Evolutionary conservation across 1,140 invertebrate genomes (phyloP).

Genomic region (Araneus ventricosus): DNA sequence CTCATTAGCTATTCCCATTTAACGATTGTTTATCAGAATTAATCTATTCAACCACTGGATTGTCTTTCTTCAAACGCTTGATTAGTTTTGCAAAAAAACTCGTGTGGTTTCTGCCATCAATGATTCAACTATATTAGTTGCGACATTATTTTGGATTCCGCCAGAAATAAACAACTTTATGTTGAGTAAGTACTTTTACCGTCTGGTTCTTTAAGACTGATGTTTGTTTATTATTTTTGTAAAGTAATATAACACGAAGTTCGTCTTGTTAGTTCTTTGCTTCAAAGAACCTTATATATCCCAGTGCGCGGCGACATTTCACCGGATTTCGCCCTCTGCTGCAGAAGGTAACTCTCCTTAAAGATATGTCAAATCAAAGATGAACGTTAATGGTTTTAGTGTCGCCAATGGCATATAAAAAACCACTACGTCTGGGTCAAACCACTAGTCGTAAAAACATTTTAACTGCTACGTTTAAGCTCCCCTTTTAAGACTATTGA

Average conservation of each 20-base stretch:
- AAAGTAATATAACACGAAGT: neutral
- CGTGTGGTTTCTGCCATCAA: too few species aligned
- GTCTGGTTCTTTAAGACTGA: neutral
- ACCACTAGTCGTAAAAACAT: slow-evolving; percentile 65
- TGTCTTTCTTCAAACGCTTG: too few species aligned
- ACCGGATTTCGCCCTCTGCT: neutral
- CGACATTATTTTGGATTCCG: too few species aligned
- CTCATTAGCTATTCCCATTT: too few species aligned
- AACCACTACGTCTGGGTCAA: slow-evolving; percentile 64
- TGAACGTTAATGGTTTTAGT: slow-evolving; percentile 60
- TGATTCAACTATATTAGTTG: too few species aligned
- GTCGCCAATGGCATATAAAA: slow-evolving; percentile 62
- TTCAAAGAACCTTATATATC: neutral
- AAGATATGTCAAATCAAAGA: slow-evolving; percentile 51
- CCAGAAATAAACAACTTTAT: too few species aligned
- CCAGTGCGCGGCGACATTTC: neutral
- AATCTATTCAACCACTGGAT: too few species aligned
- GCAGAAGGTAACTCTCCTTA: neutral
- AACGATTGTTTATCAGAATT: too few species aligned
- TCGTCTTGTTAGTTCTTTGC: too few species aligned
- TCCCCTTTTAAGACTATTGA: slow-evolving; percentile 58
- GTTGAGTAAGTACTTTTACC: neutral
- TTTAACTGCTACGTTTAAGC: slow-evolving; percentile 57
- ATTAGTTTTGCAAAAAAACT: too few species aligned
- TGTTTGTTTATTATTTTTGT: neutral